phyloP scores from a whole-genome alignment of 2,113 vertebrate species.

The Macaca nemestrina region DNA sequence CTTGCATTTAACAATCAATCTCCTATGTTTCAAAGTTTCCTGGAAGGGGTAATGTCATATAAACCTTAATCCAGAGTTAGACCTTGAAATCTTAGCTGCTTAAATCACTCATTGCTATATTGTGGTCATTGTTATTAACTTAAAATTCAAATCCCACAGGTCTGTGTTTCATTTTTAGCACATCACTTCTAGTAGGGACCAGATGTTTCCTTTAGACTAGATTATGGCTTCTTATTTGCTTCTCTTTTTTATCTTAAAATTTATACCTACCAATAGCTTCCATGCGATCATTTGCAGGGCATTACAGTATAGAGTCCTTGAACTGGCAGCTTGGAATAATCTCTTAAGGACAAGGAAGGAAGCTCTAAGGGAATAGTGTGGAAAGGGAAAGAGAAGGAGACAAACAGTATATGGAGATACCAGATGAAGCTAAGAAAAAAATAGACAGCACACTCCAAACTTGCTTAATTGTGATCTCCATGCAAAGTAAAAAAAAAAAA shows the following conservation, averaged over 20 bases:
- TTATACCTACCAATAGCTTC: neutral
- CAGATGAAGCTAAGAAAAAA: conserved; percentile 42
- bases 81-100: neutral
- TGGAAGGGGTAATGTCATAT: neutral
- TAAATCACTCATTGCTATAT: neutral
- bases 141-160: neutral
- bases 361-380: conserved; percentile 26
- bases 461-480: neutral
- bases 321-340: neutral
- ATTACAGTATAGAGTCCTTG: neutral
- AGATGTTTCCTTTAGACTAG: conserved; percentile 73
- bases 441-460: neutral
- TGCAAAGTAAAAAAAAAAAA: neutral
- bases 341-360: conserved; percentile 56
- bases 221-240: neutral
- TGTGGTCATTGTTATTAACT: neutral
- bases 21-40: neutral
- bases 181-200: neutral
- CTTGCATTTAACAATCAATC: neutral
- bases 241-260: conserved; percentile 25
- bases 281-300: neutral
- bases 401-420: neutral
- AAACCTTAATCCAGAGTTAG: neutral
- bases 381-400: neutral
- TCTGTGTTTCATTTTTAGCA: conserved; percentile 8